A percentile compares a stretch with the other conserved stretches of the same genome.
Evolutionary conservation across 2,797 vertebrate genomes (phyloP).

Genomic region (Bucorvus abyssinicus): DNA sequence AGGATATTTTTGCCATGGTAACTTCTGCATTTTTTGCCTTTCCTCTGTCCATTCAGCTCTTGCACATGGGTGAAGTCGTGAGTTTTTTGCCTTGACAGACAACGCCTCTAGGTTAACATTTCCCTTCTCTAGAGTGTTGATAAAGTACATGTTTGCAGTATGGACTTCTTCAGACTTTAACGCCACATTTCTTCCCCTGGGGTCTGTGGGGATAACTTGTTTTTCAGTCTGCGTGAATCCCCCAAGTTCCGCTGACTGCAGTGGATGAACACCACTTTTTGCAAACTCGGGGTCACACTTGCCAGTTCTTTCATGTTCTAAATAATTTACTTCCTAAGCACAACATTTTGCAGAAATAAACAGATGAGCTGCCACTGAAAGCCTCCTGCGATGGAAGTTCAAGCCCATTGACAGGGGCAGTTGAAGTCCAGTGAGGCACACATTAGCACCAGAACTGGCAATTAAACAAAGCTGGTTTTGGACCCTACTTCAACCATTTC

Average conservation of each 20-base stretch:
- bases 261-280: neutral
- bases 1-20: neutral
- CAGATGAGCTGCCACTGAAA: neutral
- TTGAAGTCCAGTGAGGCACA: slow-evolving; percentile 11
- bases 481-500: slow-evolving; percentile 72
- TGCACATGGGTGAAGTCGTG: neutral
- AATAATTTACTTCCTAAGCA: neutral
- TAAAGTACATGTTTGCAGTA: neutral
- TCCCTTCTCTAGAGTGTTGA: neutral
- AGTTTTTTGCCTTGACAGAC: neutral
- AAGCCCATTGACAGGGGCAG: neutral
- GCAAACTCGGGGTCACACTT: neutral
- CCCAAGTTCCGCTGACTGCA: neutral
- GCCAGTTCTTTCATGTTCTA: neutral
- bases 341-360: neutral
- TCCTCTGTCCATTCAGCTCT: neutral
- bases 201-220: neutral
- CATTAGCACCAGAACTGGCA: slow-evolving; percentile 47
- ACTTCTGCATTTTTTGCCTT: neutral
- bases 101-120: neutral
- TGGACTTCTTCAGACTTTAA: neutral
- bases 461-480: slow-evolving; percentile 65
- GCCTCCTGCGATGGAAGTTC: neutral
- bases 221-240: neutral
- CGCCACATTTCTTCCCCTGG: neutral